phyloP scores from a whole-genome alignment of 1,140 invertebrate species.

The Sweltsa coloradensis region DNA sequence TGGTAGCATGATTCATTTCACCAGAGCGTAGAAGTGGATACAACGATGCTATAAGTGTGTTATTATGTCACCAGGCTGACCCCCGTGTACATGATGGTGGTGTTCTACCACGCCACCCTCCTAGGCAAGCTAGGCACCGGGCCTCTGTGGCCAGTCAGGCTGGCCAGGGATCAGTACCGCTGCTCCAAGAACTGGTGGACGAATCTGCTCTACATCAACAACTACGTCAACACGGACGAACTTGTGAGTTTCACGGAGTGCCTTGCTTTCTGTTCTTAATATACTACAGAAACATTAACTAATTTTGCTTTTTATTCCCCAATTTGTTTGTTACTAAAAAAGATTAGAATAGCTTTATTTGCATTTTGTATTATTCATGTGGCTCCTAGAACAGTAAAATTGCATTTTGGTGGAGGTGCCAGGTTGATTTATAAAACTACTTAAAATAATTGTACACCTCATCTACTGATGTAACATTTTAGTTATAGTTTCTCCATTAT shows the following conservation, averaged over 20 bases:
- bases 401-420: background rate
- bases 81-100: constrained; percentile 50
- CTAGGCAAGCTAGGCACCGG: constrained; percentile 47
- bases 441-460: too few relatives aligned
- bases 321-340: background rate
- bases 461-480: too few relatives aligned
- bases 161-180: constrained; percentile 43
- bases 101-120: constrained; percentile 56
- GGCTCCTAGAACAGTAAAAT: background rate
- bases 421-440: too few relatives aligned
- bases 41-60: too few relatives aligned
- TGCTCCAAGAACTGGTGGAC: constrained; percentile 70
- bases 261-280: too few relatives aligned
- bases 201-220: constrained; percentile 75
- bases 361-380: background rate
- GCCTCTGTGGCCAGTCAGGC: constrained; percentile 48
- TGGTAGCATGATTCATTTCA: too few relatives aligned
- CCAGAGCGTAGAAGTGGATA: too few relatives aligned
- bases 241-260: constrained; percentile 33
- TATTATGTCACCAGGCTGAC: constrained; percentile 44
- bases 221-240: constrained; percentile 54
- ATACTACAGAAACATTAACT: too few relatives aligned
- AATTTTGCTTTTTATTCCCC: too few relatives aligned
- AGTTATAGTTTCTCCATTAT: too few relatives aligned
- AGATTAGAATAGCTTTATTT: background rate